phyloP scores from a whole-genome alignment of 1,140 invertebrate genomes.

The Eupristina koningsbergeri region DNA sequence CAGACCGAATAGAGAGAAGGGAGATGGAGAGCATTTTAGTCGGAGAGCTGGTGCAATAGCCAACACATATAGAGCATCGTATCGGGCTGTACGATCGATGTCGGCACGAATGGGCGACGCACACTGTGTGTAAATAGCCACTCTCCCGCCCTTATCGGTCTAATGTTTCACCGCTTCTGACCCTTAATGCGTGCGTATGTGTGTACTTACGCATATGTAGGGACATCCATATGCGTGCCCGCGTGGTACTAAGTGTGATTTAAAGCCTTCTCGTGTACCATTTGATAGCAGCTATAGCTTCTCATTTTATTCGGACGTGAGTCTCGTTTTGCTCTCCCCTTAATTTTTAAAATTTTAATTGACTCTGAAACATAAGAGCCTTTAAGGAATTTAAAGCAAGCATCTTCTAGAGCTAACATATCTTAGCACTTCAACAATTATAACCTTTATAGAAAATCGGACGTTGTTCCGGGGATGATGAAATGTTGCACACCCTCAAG shows the following conservation, averaged over 20 bases:
- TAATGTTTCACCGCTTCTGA: too few relatives aligned
- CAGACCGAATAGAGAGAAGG: background rate
- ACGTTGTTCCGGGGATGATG: background rate
- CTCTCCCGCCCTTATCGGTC: background rate
- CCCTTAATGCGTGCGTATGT: too few relatives aligned
- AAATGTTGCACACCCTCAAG: too few relatives aligned
- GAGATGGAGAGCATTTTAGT: background rate
- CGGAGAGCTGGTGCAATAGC: background rate
- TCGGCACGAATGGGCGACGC: constrained; percentile 19
- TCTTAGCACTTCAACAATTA: background rate
- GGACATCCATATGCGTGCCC: too few relatives aligned
- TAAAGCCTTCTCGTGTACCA: constrained; percentile 9
- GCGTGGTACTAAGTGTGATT: constrained; percentile 13
- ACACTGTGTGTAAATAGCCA: constrained; percentile 15
- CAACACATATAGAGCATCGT: background rate
- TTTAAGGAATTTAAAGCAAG: background rate
- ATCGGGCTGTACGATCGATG: constrained; percentile 19
- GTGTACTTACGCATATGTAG: too few relatives aligned
- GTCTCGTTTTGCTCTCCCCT: background rate
- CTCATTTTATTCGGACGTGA: background rate
- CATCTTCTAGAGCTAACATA: background rate
- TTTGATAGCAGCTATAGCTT: background rate
- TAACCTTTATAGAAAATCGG: background rate
- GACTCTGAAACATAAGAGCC: background rate
- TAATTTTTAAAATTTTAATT: background rate